These are phyloP conservation scores for Melanocharis versteri DNA, from an alignment of 2,113 vertebrate species.

Conservation along the genomic window DNA sequence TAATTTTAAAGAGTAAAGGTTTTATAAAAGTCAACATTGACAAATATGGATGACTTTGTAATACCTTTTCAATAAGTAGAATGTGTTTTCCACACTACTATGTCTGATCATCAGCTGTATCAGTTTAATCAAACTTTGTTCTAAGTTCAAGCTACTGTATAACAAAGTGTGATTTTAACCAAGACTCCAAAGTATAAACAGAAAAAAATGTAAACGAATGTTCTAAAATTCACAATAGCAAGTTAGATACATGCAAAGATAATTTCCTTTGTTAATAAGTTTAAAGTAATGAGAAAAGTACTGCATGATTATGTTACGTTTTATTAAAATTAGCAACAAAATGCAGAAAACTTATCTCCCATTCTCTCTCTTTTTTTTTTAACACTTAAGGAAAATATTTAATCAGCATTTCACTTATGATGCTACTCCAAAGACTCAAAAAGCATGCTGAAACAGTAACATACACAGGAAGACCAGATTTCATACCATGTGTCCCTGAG, in stretches of 20 bases:
- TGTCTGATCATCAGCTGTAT: neutral
- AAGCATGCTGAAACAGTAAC: neutral
- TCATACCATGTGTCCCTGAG: conserved; percentile 94
- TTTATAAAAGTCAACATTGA: neutral
- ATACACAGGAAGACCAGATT: neutral
- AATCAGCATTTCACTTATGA: neutral
- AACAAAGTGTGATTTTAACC: neutral
- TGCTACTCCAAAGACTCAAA: neutral
- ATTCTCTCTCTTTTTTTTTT: neutral
- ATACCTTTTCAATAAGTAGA: neutral
- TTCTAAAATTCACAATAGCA: neutral
- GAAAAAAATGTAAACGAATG: neutral
- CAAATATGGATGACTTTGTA: neutral
- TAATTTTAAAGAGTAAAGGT: neutral
- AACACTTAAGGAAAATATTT: neutral
- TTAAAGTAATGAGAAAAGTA: neutral
- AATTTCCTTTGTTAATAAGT: neutral
- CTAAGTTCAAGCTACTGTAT: neutral
- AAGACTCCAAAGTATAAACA: neutral
- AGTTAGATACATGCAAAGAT: neutral
- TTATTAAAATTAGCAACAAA: neutral
- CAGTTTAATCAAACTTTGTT: neutral
- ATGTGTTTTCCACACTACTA: neutral
- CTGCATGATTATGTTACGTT: neutral
- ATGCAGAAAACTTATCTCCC: neutral